Conservation (phyloP, 1,140 invertebrate species). For the Eciton burchellii region DNA sequence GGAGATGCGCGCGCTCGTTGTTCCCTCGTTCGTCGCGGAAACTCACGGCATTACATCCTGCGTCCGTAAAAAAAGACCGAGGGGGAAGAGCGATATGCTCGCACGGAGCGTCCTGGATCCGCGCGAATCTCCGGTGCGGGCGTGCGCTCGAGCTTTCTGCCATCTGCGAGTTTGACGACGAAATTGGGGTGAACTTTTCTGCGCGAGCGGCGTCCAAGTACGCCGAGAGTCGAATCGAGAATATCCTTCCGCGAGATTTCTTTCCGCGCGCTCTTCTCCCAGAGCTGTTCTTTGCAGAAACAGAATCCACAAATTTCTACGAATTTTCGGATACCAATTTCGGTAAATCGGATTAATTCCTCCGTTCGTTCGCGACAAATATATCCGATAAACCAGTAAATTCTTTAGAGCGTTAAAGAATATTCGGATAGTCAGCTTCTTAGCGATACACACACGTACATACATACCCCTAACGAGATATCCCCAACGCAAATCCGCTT, state of each 20-base stretch:
- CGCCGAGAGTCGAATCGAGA: not conserved
- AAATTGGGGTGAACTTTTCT: conserved; percentile 10
- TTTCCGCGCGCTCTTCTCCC: not conserved
- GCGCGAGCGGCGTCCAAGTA: not conserved
- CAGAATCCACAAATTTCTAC: too few species aligned
- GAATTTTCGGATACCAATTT: too few species aligned
- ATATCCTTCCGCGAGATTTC: not conserved
- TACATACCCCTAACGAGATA: too few species aligned
- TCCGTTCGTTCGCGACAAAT: too few species aligned
- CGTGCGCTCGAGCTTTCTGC: not conserved
- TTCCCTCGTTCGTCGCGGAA: conserved; percentile 34
- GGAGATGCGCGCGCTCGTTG: conserved; percentile 48
- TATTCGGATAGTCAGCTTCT: not conserved
- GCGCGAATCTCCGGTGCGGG: not conserved
- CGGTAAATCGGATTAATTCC: too few species aligned
- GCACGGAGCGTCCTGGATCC: conserved; percentile 8
- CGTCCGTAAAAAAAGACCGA: conserved; percentile 17
- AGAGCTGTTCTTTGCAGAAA: not conserved
- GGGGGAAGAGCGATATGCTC: not conserved
- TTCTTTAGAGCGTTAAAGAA: not conserved
- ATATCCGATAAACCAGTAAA: too few species aligned
- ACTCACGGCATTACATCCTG: not conserved
- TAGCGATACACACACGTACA: not conserved
- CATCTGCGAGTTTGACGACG: not conserved
- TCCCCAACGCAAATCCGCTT: not conserved